A percentile compares a stretch with the other conserved stretches of the same genome.
phyloP scores from a whole-genome alignment of 2,888 invertebrate genomes.

The Nephrotoma guestfalica region DNA sequence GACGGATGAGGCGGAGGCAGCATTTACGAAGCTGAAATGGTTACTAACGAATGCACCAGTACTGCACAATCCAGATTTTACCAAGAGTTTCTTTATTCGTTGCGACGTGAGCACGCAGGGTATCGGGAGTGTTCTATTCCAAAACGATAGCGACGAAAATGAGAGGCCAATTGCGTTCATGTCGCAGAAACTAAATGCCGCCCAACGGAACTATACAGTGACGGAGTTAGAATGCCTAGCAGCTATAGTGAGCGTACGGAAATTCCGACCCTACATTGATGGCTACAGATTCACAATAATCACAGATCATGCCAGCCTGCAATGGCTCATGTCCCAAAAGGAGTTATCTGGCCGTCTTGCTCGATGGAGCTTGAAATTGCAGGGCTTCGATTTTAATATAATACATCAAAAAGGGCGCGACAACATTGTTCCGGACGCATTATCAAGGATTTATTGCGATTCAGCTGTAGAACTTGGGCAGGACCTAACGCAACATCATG shows the following conservation, averaged over 20 bases:
- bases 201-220: no score
- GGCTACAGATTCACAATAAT: conserved; percentile 2
- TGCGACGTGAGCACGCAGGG: no score
- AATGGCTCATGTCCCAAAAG: conserved; percentile 10
- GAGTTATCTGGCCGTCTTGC: conserved; percentile 16
- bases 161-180: no score
- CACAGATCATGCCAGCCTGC: conserved; percentile 7
- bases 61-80: not conserved
- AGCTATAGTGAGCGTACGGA: conserved; percentile 6
- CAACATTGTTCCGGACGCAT: not conserved
- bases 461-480: no score
- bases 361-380: conserved; percentile 13
- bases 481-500: no score
- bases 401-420: conserved; percentile 14
- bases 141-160: no score
- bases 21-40: not conserved
- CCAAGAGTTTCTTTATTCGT: no score
- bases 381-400: conserved; percentile 13
- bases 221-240: no score
- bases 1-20: not conserved
- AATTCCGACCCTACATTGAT: conserved; percentile 9
- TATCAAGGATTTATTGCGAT: no score
- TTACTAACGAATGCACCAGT: not conserved
- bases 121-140: no score
- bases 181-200: no score